Conservation (phyloP, 2,113 vertebrate species). For the Lutjanus erythropterus region DNA sequence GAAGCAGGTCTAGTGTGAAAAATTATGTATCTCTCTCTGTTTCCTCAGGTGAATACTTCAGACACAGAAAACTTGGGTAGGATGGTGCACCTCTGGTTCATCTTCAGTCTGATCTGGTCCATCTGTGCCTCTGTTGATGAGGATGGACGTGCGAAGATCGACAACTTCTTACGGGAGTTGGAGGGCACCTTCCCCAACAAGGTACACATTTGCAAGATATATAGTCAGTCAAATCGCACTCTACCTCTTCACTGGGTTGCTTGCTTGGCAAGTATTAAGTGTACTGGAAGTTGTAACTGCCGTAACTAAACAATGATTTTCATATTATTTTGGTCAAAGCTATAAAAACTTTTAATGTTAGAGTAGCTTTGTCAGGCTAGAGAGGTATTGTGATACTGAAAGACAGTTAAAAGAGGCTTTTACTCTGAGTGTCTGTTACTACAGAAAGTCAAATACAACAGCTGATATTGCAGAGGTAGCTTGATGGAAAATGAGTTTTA, state of each 20-base stretch:
- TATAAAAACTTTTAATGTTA: no score
- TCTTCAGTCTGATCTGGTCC: conserved; percentile 94
- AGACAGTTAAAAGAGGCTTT: no score
- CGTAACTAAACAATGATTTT: background rate
- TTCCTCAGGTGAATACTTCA: conserved; percentile 82
- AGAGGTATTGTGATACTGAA: no score
- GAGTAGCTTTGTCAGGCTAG: no score
- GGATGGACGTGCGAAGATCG: conserved; percentile 89
- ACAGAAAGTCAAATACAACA: background rate
- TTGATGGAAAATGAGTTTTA: no score
- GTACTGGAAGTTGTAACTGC: background rate
- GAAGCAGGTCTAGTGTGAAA: background rate
- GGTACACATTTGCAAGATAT: conserved; percentile 74
- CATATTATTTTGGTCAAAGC: no score
- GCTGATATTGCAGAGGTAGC: background rate
- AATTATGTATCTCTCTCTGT: background rate
- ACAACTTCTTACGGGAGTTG: conserved; percentile 89
- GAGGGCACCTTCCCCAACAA: conserved; percentile 92
- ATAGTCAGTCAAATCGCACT: background rate
- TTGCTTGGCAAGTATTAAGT: background rate
- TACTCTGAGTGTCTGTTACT: background rate
- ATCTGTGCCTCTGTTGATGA: conserved; percentile 91
- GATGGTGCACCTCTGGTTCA: conserved; percentile 90
- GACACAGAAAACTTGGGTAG: conserved; percentile 80
- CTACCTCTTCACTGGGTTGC: background rate